phyloP scores from a whole-genome alignment of 2,113 vertebrate species.

The Melanostigma gelatinosum region DNA sequence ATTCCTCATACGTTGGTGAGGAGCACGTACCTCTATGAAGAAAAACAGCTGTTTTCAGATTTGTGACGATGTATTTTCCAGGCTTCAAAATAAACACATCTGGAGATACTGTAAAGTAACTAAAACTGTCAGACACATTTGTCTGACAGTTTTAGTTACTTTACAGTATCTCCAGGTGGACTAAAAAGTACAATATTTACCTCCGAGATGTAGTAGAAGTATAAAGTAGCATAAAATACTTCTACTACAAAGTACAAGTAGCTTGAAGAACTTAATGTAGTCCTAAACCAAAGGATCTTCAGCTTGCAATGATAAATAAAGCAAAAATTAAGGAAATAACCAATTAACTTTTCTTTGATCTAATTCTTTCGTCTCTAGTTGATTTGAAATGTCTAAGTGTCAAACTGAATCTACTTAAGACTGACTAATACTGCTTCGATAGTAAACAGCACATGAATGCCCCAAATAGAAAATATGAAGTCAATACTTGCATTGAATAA shows the following conservation, averaged over 20 bases:
- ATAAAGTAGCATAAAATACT: background rate
- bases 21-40: too few species aligned
- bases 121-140: background rate
- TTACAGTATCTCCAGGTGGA: background rate
- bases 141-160: too few species aligned
- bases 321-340: background rate
- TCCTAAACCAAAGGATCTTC: background rate
- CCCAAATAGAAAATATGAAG: background rate
- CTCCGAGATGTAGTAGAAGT: background rate
- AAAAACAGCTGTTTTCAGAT: too few species aligned
- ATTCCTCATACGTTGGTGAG: too few species aligned
- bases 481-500: background rate
- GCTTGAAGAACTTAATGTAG: background rate
- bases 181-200: background rate
- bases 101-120: too few species aligned
- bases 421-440: background rate
- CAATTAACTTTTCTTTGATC: too few species aligned
- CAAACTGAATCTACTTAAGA: background rate
- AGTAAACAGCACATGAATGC: background rate
- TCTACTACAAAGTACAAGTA: background rate
- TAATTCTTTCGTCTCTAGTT: too few species aligned
- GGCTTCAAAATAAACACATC: too few species aligned
- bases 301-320: background rate
- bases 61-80: too few species aligned
- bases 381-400: background rate